phyloP scores from a whole-genome alignment of 2,797 vertebrate genomes.

The Carapus acus region DNA sequence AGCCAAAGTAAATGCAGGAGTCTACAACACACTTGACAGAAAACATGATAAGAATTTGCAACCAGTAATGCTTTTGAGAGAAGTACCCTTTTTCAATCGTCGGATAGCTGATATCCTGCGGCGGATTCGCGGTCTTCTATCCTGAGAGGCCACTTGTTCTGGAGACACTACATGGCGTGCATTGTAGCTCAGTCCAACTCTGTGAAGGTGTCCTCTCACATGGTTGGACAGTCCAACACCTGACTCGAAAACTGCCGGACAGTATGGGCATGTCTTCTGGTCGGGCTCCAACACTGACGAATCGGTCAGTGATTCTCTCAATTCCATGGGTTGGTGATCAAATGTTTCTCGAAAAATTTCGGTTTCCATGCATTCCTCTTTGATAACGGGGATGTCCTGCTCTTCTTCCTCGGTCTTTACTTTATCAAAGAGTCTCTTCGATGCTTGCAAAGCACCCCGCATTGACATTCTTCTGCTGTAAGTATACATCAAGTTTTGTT shows the following conservation, averaged over 20 bases:
- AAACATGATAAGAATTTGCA: slow-evolving; percentile 10
- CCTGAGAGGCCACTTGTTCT: slow-evolving; percentile 87
- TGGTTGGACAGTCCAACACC: slow-evolving; percentile 97
- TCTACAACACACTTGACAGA: too few species aligned
- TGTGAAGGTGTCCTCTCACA: slow-evolving; percentile 92
- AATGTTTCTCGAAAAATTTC: slow-evolving; percentile 70
- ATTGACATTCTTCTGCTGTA: slow-evolving; percentile 72
- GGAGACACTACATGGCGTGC: slow-evolving; percentile 88
- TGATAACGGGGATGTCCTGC: slow-evolving; percentile 58
- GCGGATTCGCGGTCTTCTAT: slow-evolving; percentile 89
- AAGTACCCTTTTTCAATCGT: slow-evolving; percentile 88
- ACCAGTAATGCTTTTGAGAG: not conserved
- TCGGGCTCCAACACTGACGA: slow-evolving; percentile 80
- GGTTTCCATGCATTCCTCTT: slow-evolving; percentile 74
- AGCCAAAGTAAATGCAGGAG: slow-evolving; percentile 5
- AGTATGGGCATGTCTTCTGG: slow-evolving; percentile 90
- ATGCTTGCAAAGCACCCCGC: slow-evolving; percentile 65
- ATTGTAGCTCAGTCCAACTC: slow-evolving; percentile 89
- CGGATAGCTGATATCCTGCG: slow-evolving; percentile 82
- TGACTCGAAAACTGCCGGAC: slow-evolving; percentile 93
- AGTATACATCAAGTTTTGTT: slow-evolving; percentile 64
- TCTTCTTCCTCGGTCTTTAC: slow-evolving; percentile 62
- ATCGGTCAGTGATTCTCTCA: slow-evolving; percentile 69
- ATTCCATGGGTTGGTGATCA: slow-evolving; percentile 73
- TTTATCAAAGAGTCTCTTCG: slow-evolving; percentile 67